Conservation (phyloP, 2,797 vertebrate genomes). For the Spondyliosoma cantharus region DNA sequence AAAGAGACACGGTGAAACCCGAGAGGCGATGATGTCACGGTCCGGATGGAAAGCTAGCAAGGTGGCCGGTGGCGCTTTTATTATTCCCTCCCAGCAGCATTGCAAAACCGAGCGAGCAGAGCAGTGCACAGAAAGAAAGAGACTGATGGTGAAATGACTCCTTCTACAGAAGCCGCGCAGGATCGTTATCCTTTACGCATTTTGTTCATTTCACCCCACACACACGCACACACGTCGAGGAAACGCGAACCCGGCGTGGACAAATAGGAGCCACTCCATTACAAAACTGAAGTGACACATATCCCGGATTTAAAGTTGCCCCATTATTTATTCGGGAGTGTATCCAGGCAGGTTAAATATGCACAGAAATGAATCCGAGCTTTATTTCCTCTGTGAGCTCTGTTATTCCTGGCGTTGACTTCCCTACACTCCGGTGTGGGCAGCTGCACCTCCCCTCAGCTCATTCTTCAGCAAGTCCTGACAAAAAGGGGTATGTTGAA, state of each 20-base stretch:
- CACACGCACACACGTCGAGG: neutral
- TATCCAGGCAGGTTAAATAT: constrained; percentile 41
- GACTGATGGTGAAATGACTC: neutral
- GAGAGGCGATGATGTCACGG: constrained; percentile 88
- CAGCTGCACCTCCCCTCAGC: constrained; percentile 52
- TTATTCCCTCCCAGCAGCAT: constrained; percentile 40
- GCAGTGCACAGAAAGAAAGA: neutral
- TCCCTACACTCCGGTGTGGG: constrained; percentile 24
- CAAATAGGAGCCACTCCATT: constrained; percentile 19
- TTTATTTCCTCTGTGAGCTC: constrained; percentile 29
- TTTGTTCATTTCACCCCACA: constrained; percentile 20
- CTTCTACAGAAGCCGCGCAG: neutral
- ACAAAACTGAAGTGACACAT: constrained; percentile 17
- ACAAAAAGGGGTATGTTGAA: constrained; percentile 64
- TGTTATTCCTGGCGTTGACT: constrained; percentile 50
- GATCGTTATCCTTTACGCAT: neutral
- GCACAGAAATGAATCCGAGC: constrained; percentile 29
- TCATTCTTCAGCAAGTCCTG: constrained; percentile 75
- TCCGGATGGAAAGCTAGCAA: constrained; percentile 71
- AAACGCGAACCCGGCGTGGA: constrained; percentile 17
- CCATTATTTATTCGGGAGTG: constrained; percentile 38
- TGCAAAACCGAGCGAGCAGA: constrained; percentile 23
- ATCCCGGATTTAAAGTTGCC: constrained; percentile 33
- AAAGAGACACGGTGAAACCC: constrained; percentile 76
- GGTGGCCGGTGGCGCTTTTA: constrained; percentile 66